Evolutionary conservation across 2,888 invertebrate genomes (phyloP), one percentile per base, ranked within the genome.

Genomic region (Nipponacmea schrenckii): DNA sequence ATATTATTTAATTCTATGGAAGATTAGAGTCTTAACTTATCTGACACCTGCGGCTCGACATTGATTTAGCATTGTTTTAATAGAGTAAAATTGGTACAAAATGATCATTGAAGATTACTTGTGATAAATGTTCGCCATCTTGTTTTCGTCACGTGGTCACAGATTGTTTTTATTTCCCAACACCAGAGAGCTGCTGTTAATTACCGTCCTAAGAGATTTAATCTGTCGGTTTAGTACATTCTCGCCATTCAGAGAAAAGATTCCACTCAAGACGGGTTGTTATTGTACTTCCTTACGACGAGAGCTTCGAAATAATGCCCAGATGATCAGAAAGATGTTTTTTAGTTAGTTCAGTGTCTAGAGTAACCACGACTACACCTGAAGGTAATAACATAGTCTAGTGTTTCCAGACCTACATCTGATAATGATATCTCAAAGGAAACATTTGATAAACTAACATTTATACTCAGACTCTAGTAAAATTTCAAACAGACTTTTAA

Each of bases 151-250:
- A 56, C 56, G 56, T 56, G 56, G 24, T 56, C 20, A 20, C 56
- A 10, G 20, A 24, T 24, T 24, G 20, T 20, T 56, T 56, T 56
- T 24, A 24, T 24, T 56, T 56, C 24, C 24, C 56, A 56, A 56
- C 56, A 56, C 56, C 56, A 56, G 56, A 56, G 56, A 56, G 56
- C 56, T 56, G 56, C 24, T 56, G 20, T 20, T 56, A 56, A 56
- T 56, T 56, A 56, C 56, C 56, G n/a, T 24, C 24, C 56, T 56
- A 56, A 56, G 56, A 56, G 56, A 56, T 56, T 24, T 24, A 56
- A 56, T 20, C 56, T 24, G 56, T 20, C 24, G 20, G 56, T 20
- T 56, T 56, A 56, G 56, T 24, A 24, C 56, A 56, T 56, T 56
- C 56, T 24, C 20, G 56, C 24, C 56, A 56, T 56, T 56, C 56